Percentiles rank a stretch among this genome's conserved stretches.
Conservation (phyloP, 2,797 vertebrate species). For the Vultur gryphus region DNA sequence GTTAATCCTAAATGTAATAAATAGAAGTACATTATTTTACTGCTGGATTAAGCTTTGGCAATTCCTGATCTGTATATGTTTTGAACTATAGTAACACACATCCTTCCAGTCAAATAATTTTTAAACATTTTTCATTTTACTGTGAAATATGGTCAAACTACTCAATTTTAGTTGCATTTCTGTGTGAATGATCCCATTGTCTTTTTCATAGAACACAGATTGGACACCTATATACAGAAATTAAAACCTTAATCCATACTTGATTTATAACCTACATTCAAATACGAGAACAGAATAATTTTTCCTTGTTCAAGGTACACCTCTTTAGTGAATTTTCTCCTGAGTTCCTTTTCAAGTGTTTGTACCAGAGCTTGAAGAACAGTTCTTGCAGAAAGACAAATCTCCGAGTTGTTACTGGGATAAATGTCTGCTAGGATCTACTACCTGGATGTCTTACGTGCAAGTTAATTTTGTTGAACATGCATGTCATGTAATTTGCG, state of each 20-base stretch:
- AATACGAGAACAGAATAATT: neutral
- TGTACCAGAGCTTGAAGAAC: neutral
- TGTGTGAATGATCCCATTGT: neutral
- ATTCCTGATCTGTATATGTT: neutral
- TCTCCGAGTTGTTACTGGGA: neutral
- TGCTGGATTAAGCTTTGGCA: neutral
- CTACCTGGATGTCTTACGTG: rapidly evolving
- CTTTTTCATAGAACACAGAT: neutral
- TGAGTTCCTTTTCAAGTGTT: neutral
- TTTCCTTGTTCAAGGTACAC: neutral
- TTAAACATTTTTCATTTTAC: neutral
- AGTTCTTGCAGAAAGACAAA: neutral
- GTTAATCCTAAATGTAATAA: neutral
- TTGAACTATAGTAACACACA: neutral
- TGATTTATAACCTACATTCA: neutral
- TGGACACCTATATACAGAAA: neutral
- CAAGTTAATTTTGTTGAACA: neutral
- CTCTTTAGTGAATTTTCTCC: neutral
- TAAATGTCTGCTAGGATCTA: neutral
- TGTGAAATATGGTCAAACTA: neutral
- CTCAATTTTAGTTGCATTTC: neutral
- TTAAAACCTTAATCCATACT: neutral
- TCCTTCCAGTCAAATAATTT: neutral
- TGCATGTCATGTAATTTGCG: neutral
- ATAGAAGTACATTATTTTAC: neutral